Evolutionary conservation across 2,888 invertebrate genomes (phyloP), one percentile per base, ranked within the genome.

Genomic region (Polylopha cassiicola): DNA sequence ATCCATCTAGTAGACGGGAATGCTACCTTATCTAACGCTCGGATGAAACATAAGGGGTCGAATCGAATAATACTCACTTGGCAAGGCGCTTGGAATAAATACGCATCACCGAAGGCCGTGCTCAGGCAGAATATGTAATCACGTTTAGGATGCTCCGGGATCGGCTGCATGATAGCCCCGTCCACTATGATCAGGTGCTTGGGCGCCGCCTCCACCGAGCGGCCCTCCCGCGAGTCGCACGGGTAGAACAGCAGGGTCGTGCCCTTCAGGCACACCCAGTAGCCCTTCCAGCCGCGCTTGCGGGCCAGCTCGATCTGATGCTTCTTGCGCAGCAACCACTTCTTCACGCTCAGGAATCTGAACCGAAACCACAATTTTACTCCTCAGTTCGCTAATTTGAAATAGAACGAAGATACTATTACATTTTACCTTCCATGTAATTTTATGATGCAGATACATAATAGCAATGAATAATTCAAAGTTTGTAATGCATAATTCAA

Each of bases 91-190:
- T 98, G 98, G 84, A 98, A 97, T 48, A 98, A 89, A 82, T 98
- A 98, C 47, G 98, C 98, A 85, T 98, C 98, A 50, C 98, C 99
- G 79, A 98, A 98, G 33, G 97, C 97, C 20, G 98, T 98, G 86
- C 97, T 98, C 62, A 99, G 89, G 75, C 98, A 98, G 88, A 99
- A 98, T 78, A 99, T 97, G 84, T 97, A 94, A 84, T 98, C 98
- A 58, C 98, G 89, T 78, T 98, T 97, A 9, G 98, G 98, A 80
- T 99, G 98, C 77, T 99, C 98, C n/a, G 98, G 98, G 67, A 98
- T 97, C 30, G 98, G 96, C 81, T 98, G 98, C 93, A 97, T 97
- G 77, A 99, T 97, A 60, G 96, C 96, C 42, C 96, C 96, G 80
- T 97, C 97, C 55, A 97, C 96, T 69, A 97, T 97, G 80, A 97